Conservation (phyloP, 2,888 invertebrate genomes). For the Hartigia nigra region DNA sequence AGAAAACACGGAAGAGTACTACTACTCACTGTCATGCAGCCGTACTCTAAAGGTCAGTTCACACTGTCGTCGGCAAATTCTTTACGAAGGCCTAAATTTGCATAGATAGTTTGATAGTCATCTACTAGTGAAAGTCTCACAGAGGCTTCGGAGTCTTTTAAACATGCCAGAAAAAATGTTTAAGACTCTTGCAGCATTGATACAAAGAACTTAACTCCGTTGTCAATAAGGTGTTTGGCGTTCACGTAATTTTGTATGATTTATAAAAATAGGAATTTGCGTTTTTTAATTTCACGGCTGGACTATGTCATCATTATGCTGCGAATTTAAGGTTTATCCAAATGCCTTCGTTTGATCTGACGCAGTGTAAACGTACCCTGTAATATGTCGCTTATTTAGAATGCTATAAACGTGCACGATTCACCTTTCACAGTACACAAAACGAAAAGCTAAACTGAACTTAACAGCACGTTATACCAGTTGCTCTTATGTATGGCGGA, state of each 20-base stretch:
- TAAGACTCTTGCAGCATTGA: neutral
- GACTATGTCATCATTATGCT: neutral
- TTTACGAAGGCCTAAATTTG: neutral
- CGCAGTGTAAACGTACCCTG: neutral
- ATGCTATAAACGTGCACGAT: neutral
- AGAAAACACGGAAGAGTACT: neutral
- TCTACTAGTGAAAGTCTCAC: neutral
- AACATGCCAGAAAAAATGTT: neutral
- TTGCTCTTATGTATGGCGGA: conserved; percentile 16
- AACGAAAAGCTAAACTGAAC: neutral
- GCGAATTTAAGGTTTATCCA: neutral
- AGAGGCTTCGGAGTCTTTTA: neutral
- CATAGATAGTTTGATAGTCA: neutral
- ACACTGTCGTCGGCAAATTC: neutral
- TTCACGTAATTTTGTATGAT: neutral
- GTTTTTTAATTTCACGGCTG: neutral
- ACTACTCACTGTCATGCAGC: neutral
- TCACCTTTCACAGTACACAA: conserved; percentile 1
- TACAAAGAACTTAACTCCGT: neutral
- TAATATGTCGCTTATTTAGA: neutral
- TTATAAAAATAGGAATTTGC: neutral
- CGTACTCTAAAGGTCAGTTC: neutral
- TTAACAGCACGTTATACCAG: conserved; percentile 20
- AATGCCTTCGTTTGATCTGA: neutral
- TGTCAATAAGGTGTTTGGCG: neutral